These are phyloP conservation scores for Phainopepla nitens DNA, from an alignment of 2,113 vertebrate genomes.

Conservation along the genomic window DNA sequence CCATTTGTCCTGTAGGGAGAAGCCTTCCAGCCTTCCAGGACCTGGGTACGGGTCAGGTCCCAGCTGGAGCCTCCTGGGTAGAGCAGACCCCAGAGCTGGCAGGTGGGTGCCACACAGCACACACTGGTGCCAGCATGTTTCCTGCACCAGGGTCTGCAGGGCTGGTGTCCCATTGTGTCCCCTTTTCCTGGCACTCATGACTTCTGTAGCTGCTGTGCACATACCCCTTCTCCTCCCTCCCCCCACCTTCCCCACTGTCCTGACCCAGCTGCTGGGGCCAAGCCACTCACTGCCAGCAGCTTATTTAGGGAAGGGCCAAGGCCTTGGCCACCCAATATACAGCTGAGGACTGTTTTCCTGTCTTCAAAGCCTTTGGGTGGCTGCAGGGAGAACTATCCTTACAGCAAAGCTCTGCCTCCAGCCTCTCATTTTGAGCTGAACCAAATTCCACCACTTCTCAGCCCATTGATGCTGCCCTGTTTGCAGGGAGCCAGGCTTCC, in stretches of 20 bases:
- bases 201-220: neutral
- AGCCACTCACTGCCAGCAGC: neutral
- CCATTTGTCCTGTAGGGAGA: accelerated
- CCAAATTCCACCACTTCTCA: neutral
- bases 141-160: neutral
- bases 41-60: neutral
- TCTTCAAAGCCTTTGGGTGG: neutral
- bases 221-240: neutral
- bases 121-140: neutral
- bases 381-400: neutral
- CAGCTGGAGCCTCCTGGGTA: neutral
- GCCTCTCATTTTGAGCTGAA: neutral
- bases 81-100: neutral
- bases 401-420: accelerated
- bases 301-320: neutral
- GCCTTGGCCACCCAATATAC: neutral
- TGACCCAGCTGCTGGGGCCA: neutral
- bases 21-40: neutral
- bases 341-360: neutral
- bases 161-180: neutral
- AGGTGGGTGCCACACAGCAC: neutral
- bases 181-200: accelerated
- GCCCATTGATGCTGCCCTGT: accelerated
- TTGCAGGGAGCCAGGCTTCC: neutral
- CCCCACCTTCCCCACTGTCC: neutral